Base-by-base conservation (phyloP, 2,888 invertebrate species). In the Cepaea hortensis region DNA sequence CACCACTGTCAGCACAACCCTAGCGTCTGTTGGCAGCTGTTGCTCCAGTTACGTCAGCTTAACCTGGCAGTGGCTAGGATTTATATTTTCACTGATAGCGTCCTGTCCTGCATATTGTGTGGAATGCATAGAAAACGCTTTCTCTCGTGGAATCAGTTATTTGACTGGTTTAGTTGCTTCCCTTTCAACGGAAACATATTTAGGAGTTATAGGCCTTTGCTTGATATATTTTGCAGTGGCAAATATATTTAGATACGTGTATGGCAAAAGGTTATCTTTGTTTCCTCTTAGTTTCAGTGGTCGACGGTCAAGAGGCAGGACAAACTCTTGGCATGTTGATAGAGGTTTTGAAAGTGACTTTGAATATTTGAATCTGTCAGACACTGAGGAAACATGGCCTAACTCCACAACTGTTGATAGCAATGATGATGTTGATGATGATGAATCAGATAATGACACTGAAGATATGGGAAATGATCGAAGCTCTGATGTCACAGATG, bases 331-430 rank as follows among this genome's bases (percentile, higher is more conserved):
- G 86, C 77, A 87, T 77, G 73, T 81, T 84, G 79, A 90, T 88
- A 62, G 89, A 89, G 85, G 72, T 75, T 91, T 91, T 72, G 91
- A 91, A 87, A 91, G 90, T 89, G 91, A 91, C 76, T 88, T 89
- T 87, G 88, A 87, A 77, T 88, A 87, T 76, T 50, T 88, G 81
- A 83, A 87, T 70, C 86, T 85, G 35, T 85, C 87, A 50, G 89
- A 90, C 23, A 79, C 68, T 48, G 87, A 87, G 68, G 23, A 85
- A 50, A 35, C 84, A 72, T 75, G 82, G 46, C 15, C 48, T 35
- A 81, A 18, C 18, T 23, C 84, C 70, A 79, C 77, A 18, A 83
- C 83, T 85, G 87, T 86, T 23, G 88, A 89, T n/a, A 88, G 88
- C 11, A 88, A 88, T 70, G 84, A 87, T 61, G 35, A 35, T 35